Evolutionary conservation across 1,140 invertebrate genomes (phyloP).

Genomic region (Oscheius sp.): DNA sequence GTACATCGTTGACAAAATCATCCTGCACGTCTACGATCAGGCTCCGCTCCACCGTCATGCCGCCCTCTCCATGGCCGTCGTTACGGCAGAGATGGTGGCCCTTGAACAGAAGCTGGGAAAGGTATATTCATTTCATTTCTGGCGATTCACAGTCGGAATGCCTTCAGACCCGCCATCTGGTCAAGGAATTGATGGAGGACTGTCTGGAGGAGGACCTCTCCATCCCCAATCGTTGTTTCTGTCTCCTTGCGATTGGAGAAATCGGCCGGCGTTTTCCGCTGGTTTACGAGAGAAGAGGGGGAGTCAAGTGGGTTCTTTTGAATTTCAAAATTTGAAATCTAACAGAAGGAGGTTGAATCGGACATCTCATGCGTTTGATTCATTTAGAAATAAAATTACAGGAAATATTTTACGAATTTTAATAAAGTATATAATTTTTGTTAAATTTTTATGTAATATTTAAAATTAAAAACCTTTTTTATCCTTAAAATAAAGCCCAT

Average conservation of each 20-base stretch:
- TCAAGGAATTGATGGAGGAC: slow-evolving; percentile 56
- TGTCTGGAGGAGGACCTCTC: slow-evolving; percentile 64
- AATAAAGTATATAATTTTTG: too few species aligned
- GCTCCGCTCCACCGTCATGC: slow-evolving; percentile 64
- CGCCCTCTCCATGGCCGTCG: slow-evolving; percentile 52
- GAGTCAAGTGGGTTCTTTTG: too few species aligned
- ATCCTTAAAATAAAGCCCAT: too few species aligned
- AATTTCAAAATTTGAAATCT: too few species aligned
- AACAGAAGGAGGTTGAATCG: too few species aligned
- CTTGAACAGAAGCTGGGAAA: slow-evolving; percentile 18
- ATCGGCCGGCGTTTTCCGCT: slow-evolving; percentile 72
- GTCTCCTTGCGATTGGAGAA: slow-evolving; percentile 87
- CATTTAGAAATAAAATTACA: too few species aligned
- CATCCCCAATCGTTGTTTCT: slow-evolving; percentile 83
- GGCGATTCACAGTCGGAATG: background rate
- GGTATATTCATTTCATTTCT: background rate
- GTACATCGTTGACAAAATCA: slow-evolving; percentile 74
- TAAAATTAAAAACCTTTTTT: too few species aligned
- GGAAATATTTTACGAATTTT: too few species aligned
- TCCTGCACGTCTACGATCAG: slow-evolving; percentile 65
- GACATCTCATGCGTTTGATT: too few species aligned
- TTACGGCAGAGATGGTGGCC: slow-evolving; percentile 25
- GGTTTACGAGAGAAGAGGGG: slow-evolving; percentile 38
- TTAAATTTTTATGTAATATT: too few species aligned
- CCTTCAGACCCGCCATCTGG: slow-evolving; percentile 54